Evolutionary conservation across 2,113 vertebrate species (phyloP), one percentile per base, ranked within the genome.

Genomic region (Peromyscus maniculatus): DNA sequence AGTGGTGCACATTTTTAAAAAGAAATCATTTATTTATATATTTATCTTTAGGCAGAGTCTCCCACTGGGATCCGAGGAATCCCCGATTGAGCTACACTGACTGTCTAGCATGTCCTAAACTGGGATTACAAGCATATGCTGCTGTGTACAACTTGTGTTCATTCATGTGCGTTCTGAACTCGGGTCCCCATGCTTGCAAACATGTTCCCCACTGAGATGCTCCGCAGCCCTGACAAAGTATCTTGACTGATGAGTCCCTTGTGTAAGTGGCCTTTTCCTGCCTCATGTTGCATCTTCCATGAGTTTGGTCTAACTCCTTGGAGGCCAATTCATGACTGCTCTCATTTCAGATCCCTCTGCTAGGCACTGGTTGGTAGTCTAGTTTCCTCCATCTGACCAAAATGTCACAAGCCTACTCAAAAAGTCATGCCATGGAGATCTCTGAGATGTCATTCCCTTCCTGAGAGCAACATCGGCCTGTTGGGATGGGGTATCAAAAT

Each of bases 381-480:
- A 43, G 0, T 59, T 66, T 52, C 82, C 89, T 52, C 55, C 66
- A 78, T 57, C 24, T 62, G 74, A 95, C 69, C 24, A 82, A 86
- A 78, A 75, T n/a, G 19, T 46, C 88, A 71, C 49, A 91, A 55
- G 43, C 1, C 36, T 78, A 26, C 16, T 80, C 49, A n/a, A 87
- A 92, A 96, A 17, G 69, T 39, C 74, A 88, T 67, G 26, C 57
- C 83, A 75, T 15, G 17, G 72, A 94, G 55, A n/a, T 46, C 36
- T 89, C 93, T 93, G 78, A 75, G 39, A 94, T 49, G 43, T 46
- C 84, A 55, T 96, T 96, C 9, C 55, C 33, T 74, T 64, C 87
- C 49, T 55, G 62, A 93, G 87, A 93, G 9, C 43, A 49, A 74
- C 71, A 19, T 62, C 72, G 39, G 10, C 13, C 43, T 93, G 12